A percentile compares a stretch with the other conserved stretches of the same genome.
phyloP scores from a whole-genome alignment of 2,113 vertebrate genomes.

The Fulica atra region DNA sequence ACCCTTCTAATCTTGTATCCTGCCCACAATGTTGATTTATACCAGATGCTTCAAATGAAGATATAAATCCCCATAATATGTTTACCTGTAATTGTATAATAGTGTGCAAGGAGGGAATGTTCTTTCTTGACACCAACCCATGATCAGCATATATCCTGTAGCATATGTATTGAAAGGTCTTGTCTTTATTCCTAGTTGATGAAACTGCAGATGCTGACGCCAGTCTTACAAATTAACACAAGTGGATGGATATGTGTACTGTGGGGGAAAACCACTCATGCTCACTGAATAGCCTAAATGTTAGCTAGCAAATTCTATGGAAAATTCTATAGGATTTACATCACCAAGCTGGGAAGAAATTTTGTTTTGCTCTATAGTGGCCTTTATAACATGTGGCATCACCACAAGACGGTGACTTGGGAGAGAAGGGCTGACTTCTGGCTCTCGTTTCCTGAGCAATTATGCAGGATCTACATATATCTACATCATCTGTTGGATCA shows the following conservation, averaged over 20 bases:
- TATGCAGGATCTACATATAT: neutral
- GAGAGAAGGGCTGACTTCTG: neutral
- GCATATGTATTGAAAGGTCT: neutral
- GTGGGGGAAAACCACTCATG: neutral
- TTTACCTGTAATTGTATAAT: slow-evolving; percentile 58
- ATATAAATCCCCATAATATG: neutral
- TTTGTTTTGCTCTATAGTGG: neutral
- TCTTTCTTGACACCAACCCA: slow-evolving; percentile 21
- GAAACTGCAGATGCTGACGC: neutral
- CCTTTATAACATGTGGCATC: neutral
- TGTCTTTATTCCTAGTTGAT: neutral
- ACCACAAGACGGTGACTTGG: neutral
- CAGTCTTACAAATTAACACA: neutral
- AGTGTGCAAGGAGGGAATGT: slow-evolving; percentile 4
- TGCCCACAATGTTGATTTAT: slow-evolving; percentile 35
- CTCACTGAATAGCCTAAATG: neutral
- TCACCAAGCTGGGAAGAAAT: neutral
- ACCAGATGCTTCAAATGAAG: slow-evolving; percentile 46
- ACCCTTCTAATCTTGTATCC: slow-evolving; percentile 59
- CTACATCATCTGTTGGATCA: neutral
- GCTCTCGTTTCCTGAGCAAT: neutral
- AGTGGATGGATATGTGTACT: neutral
- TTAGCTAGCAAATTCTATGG: neutral
- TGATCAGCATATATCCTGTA: neutral
- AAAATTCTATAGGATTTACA: neutral